These are phyloP conservation scores for Sarcophaga peregrina DNA, from an alignment of 1,140 invertebrate genomes.

Conservation along the genomic window DNA sequence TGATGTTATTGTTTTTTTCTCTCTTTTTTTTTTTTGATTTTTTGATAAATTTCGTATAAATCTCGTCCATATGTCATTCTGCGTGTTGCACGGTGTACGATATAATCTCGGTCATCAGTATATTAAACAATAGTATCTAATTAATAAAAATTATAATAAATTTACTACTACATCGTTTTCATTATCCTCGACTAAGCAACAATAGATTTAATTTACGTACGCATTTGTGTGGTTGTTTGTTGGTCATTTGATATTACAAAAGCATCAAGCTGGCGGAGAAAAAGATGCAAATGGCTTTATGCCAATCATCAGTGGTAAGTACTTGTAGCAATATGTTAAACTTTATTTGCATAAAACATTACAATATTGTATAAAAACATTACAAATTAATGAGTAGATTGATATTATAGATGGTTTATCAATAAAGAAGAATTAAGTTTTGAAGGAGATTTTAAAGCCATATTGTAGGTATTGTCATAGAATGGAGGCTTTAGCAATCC, in stretches of 20 bases:
- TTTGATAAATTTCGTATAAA: background rate
- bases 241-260: constrained; percentile 40
- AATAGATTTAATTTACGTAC: background rate
- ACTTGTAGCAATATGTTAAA: constrained; percentile 10
- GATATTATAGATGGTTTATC: no score
- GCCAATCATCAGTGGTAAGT: constrained; percentile 66
- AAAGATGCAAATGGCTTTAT: constrained; percentile 63
- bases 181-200: no score
- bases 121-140: constrained; percentile 24
- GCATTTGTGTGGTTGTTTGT: background rate
- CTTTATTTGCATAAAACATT: background rate
- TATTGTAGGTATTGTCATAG: no score
- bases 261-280: constrained; percentile 63
- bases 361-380: no score
- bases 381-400: no score
- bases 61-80: constrained; percentile 29
- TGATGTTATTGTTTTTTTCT: background rate
- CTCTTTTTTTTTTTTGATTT: background rate
- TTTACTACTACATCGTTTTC: background rate
- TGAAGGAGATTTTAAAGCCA: no score
- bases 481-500: no score
- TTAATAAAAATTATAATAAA: background rate
- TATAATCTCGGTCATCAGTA: constrained; percentile 36
- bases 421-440: no score
- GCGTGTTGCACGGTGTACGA: constrained; percentile 20